Evolutionary conservation across 2,113 vertebrate genomes (phyloP), one percentile per base, ranked within the genome.

Genomic region (Strix aluco): DNA sequence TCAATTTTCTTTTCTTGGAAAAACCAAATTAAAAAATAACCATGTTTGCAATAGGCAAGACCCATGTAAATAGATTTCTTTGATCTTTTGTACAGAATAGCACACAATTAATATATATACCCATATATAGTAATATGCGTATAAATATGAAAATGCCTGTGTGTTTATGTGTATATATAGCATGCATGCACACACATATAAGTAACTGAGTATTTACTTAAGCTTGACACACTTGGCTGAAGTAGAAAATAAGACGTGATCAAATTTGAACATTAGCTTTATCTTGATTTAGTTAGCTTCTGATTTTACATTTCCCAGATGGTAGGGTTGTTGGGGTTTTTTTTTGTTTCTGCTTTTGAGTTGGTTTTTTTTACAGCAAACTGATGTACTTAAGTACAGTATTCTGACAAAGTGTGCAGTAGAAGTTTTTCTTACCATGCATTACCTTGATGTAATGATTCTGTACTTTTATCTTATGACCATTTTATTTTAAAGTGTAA

Each of bases 1-100:
- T 96, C 73, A 91, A 75, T 97, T 96, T 94, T 94, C 38, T 84
- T 86, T 95, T 81, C 46, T 89, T 96, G 29, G 42, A 72, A 88
- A 85, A 85, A 78, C 0, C 5, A 79, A 75, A 75, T 32, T 18
- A 54, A 80, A 88, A 87, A 78, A 81, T 92, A 87, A 72, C 66
- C 2, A 3, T 61, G 23, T 73, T 92, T 96, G 14, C 88, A 85
- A 80, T 85, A 83, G 42, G 16, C 59, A 71, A 75, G 40, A 88
- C 42, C 40, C 52, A 21, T 52, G 77, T 91, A 91, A 92, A 85
- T 69, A 88, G 27, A 44, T 95, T 71, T 77, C 57, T 47, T 94
- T 42, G 16, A 4, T 78, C 9, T 80, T 91, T 97, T 44, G 13
- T 81, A 22, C 29, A 51, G 38, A 87, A 90, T 52, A 55, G 14